Evolutionary conservation across 2,888 invertebrate genomes (phyloP), one percentile per base, ranked within the genome.

Genomic region (Panorpa germanica): DNA sequence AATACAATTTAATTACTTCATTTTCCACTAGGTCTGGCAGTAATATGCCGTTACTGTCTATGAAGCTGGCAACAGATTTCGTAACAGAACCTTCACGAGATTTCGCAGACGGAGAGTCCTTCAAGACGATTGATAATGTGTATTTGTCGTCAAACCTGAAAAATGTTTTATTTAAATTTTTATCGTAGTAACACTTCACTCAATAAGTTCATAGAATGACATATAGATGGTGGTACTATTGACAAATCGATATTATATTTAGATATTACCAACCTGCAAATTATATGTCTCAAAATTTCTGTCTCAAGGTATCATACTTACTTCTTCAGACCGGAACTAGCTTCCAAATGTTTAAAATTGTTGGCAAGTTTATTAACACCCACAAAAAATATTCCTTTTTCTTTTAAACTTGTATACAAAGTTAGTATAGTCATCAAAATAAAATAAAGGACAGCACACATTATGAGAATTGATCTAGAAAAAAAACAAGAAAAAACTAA

Each of bases 301-400:
- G n/a, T n/a, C n/a, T n/a, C n/a, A n/a, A n/a, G n/a, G n/a, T 18
- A 18, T 33, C 15, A 9, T 17, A 19, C 19, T 63, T 62, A 81
- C 78, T 86, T 90, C 53, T 86, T 86, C 45, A 93, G 67, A 49
- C 76, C 75, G 0, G 93, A 93, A 47, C 86, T 85, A 6, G 88
- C 81, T 58, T 83, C 83, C 90, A 90, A 93, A 11, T 70, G 58
- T 42, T 70, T 69, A 39, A 70, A 74, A 27, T 74, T 74, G 42
- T 74, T 74, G 22, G 73, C 71, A 25, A 74, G 69, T 38, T 75
- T 74, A 52, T 88, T 86, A 48, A 81, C 75, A 2, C 85, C 85
- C n/a, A 91, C 83, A 15, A 86, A 77, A 59, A 95, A 95, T 34
- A 88, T 91, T n/a, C 93, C 91, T 50, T 86, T 86, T 53, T 95